Percentiles rank a stretch among this genome's conserved stretches.
These are phyloP conservation scores for Betta splendens DNA, from an alignment of 2,797 vertebrate species.

Conservation along the genomic window DNA sequence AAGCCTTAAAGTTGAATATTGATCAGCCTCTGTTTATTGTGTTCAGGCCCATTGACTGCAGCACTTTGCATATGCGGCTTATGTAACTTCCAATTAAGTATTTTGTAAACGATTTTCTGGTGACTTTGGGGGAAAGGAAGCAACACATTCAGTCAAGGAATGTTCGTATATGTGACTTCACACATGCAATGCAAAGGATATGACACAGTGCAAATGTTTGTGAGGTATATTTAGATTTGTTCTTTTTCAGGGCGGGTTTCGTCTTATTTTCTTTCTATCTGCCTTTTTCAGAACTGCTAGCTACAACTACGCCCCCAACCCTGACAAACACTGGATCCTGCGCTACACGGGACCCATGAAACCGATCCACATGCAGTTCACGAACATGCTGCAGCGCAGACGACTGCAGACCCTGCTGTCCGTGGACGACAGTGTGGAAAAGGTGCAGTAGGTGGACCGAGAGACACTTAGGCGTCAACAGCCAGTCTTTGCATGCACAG, in stretches of 20 bases:
- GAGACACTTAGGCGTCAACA: slow-evolving; percentile 20
- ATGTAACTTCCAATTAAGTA: slow-evolving; percentile 42
- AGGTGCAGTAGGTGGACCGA: slow-evolving; percentile 78
- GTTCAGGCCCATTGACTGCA: slow-evolving; percentile 56
- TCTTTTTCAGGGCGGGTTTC: neutral
- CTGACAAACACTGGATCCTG: slow-evolving; percentile 98
- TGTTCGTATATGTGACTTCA: slow-evolving; percentile 29
- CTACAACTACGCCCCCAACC: slow-evolving; percentile 96
- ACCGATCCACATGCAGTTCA: slow-evolving; percentile 98
- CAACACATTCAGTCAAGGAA: slow-evolving; percentile 19
- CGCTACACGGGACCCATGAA: slow-evolving; percentile 97
- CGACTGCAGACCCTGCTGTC: slow-evolving; percentile 96
- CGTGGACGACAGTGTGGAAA: slow-evolving; percentile 95
- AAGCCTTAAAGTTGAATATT: slow-evolving; percentile 70
- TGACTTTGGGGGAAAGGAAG: slow-evolving; percentile 33
- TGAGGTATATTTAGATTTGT: neutral
- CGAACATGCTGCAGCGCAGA: slow-evolving; percentile 96
- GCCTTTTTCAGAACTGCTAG: slow-evolving; percentile 88
- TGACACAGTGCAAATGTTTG: slow-evolving; percentile 14
- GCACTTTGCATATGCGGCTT: slow-evolving; percentile 54
- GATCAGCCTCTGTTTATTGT: slow-evolving; percentile 55
- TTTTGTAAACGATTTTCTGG: slow-evolving; percentile 53
- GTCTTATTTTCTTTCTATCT: neutral
- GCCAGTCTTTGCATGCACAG: neutral
- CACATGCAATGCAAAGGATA: slow-evolving; percentile 33